Evolutionary conservation across 2,113 vertebrate genomes (phyloP).

Genomic region (Sander lucioperca): DNA sequence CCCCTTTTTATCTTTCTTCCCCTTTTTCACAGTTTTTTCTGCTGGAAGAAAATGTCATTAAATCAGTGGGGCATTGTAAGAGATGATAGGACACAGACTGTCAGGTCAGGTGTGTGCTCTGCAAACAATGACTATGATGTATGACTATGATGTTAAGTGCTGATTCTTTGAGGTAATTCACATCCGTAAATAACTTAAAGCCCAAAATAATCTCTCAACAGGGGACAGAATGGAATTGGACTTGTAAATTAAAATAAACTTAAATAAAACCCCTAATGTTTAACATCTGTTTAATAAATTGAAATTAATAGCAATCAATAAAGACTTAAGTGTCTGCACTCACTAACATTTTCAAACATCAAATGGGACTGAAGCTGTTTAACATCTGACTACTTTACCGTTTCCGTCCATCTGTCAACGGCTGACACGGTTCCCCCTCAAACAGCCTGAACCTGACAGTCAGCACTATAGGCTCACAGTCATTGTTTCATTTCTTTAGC

Average conservation of each 20-base stretch:
- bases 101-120: too few relatives aligned
- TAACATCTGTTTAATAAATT: neutral
- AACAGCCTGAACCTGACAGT: neutral
- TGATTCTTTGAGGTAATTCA: neutral
- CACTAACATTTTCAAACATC: too few relatives aligned
- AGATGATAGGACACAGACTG: neutral
- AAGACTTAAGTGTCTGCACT: too few relatives aligned
- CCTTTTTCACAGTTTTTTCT: constrained; percentile 90
- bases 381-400: neutral
- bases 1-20: constrained; percentile 90
- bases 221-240: neutral
- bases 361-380: neutral
- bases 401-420: too few relatives aligned
- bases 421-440: neutral
- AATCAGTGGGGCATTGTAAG: neutral
- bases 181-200: neutral
- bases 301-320: too few relatives aligned
- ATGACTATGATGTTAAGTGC: too few relatives aligned
- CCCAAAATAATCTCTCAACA: neutral
- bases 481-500: neutral
- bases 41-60: constrained; percentile 30
- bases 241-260: neutral
- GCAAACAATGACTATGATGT: neutral
- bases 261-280: neutral
- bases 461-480: neutral